Evolutionary conservation across 2,797 vertebrate species (phyloP).

Genomic region (Borostomias antarcticus): DNA sequence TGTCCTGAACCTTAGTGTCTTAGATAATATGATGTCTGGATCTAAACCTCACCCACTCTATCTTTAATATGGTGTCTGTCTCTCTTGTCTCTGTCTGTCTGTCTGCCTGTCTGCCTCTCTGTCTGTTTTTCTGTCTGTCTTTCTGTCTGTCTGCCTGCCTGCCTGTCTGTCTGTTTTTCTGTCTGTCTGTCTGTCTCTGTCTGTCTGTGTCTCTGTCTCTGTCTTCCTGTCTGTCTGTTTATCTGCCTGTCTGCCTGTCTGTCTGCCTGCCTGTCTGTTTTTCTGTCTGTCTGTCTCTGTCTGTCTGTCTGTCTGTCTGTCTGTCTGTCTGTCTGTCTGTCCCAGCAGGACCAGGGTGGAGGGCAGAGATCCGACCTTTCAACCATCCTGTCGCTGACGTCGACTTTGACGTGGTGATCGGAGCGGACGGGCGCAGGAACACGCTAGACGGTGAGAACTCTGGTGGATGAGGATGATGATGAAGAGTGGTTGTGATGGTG

Average conservation of each 20-base stretch:
- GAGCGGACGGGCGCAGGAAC: conserved; percentile 91
- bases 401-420: conserved; percentile 91
- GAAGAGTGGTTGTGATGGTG: background rate
- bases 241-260: background rate
- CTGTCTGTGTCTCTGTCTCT: background rate
- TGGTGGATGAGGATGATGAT: background rate
- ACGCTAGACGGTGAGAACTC: conserved; percentile 87
- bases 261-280: too few relatives aligned
- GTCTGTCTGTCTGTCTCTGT: background rate
- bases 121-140: too few relatives aligned
- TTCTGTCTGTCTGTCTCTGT: background rate
- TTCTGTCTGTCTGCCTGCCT: too few relatives aligned
- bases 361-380: conserved; percentile 84
- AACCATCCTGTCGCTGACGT: conserved; percentile 84
- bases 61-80: too few relatives aligned
- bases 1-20: too few relatives aligned
- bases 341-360: conserved; percentile 86
- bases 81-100: too few relatives aligned
- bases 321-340: background rate
- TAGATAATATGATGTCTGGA: too few relatives aligned
- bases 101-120: too few relatives aligned
- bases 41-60: too few relatives aligned
- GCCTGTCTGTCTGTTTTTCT: too few relatives aligned
- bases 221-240: too few relatives aligned
- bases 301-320: background rate